A percentile compares a stretch with the other conserved stretches of the same genome.
Conservation (phyloP, 2,797 vertebrate species). For the Hapalemur alaotrensis region DNA sequence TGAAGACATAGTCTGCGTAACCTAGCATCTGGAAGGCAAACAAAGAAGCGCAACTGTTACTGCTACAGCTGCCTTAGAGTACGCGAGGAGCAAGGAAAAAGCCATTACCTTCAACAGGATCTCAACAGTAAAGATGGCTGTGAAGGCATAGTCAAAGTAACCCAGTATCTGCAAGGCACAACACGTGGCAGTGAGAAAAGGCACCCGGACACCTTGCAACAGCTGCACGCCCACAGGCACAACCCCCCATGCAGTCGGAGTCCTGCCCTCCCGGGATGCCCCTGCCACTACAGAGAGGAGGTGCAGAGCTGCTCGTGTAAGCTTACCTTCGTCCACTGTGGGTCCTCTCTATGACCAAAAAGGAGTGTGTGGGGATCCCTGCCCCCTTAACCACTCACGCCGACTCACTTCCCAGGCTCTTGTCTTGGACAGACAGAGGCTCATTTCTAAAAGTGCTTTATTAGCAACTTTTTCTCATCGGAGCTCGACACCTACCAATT, state of each 20-base stretch:
- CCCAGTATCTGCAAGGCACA: constrained; percentile 99
- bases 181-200: constrained; percentile 82
- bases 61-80: constrained; percentile 87
- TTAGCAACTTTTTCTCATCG: neutral
- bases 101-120: constrained; percentile 99
- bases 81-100: constrained; percentile 88
- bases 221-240: constrained; percentile 50
- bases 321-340: too few species aligned
- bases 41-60: constrained; percentile 93
- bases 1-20: constrained; percentile 99
- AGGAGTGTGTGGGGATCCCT: neutral
- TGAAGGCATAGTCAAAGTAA: constrained; percentile 99
- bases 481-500: neutral
- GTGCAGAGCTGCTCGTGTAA: neutral
- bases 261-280: neutral
- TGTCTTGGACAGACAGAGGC: neutral
- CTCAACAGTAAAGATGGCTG: constrained; percentile 99
- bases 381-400: neutral
- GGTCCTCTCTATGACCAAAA: neutral
- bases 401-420: neutral
- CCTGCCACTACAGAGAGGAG: neutral
- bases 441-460: constrained; percentile 35
- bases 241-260: neutral
- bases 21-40: constrained; percentile 98
- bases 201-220: constrained; percentile 44